phyloP scores from a whole-genome alignment of 2,888 invertebrate genomes.

The Ectemnius cavifrons region DNA sequence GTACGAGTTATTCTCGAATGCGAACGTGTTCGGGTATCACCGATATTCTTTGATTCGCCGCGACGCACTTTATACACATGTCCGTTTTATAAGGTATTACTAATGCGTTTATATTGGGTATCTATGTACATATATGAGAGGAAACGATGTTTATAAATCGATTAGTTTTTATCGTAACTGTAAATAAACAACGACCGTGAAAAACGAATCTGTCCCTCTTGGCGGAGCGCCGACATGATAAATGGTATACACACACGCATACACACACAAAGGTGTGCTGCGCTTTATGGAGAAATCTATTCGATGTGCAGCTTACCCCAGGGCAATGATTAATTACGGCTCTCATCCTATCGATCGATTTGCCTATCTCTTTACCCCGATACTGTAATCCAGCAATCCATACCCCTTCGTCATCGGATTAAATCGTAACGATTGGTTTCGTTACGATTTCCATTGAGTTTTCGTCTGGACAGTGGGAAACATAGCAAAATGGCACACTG shows the following conservation, averaged over 20 bases:
- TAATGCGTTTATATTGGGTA: slow-evolving; percentile 55
- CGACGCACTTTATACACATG: slow-evolving; percentile 54
- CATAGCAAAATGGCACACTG: neutral
- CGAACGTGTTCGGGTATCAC: slow-evolving; percentile 20
- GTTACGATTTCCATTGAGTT: no score
- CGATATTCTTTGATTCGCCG: slow-evolving; percentile 45
- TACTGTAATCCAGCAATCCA: no score
- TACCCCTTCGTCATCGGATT: no score
- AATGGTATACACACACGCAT: neutral
- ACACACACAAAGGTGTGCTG: slow-evolving; percentile 18
- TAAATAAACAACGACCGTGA: slow-evolving; percentile 52
- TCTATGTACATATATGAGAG: slow-evolving; percentile 42
- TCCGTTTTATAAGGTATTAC: slow-evolving; percentile 54
- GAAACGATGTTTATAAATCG: slow-evolving; percentile 58
- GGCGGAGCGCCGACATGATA: neutral
- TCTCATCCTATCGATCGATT: neutral
- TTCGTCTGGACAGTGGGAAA: no score
- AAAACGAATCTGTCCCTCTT: slow-evolving; percentile 27
- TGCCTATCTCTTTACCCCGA: no score
- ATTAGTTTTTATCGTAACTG: slow-evolving; percentile 55
- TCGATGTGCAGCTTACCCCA: slow-evolving; percentile 40
- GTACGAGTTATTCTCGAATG: slow-evolving; percentile 19
- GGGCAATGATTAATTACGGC: slow-evolving; percentile 25
- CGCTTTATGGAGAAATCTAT: slow-evolving; percentile 31
- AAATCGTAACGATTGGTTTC: no score